Evolutionary conservation across 2,888 invertebrate species (phyloP).

Genomic region (Maniola hyperantus): DNA sequence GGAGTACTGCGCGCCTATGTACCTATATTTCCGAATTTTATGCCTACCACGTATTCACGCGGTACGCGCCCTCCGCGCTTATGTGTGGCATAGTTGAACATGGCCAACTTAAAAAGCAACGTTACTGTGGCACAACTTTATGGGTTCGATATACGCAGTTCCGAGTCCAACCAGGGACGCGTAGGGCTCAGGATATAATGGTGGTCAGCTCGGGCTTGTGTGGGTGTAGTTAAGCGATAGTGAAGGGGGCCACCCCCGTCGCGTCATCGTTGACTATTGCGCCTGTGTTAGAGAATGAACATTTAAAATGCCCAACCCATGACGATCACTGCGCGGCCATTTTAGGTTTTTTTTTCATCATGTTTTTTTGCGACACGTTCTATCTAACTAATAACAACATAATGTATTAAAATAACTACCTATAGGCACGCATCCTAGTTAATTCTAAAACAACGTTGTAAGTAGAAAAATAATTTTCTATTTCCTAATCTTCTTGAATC

Average conservation of each 20-base stretch:
- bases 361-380: constrained; percentile 47
- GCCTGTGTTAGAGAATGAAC: constrained; percentile 78
- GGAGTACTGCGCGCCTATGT: constrained; percentile 61
- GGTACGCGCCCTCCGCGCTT: constrained; percentile 44
- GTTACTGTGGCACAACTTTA: constrained; percentile 46
- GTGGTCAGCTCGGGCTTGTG: constrained; percentile 49
- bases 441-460: too few species aligned
- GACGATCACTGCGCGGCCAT: constrained; percentile 75
- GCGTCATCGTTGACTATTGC: constrained; percentile 78
- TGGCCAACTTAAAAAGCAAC: constrained; percentile 54
- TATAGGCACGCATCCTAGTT: too few species aligned
- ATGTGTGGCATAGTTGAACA: constrained; percentile 62
- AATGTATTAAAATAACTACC: background rate
- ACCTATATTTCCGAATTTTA: constrained; percentile 79
- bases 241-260: constrained; percentile 68
- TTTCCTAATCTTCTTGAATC: too few species aligned
- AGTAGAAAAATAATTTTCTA: too few species aligned
- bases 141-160: constrained; percentile 37
- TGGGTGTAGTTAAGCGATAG: constrained; percentile 72
- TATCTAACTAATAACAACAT: constrained; percentile 38
- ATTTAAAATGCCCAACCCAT: constrained; percentile 78
- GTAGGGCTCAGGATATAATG: constrained; percentile 48
- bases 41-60: constrained; percentile 62
- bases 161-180: constrained; percentile 42
- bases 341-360: constrained; percentile 57